Evolutionary conservation across 1,140 invertebrate species (phyloP), one percentile per base, ranked within the genome.

Genomic region (Drosophila lacteicornis): DNA sequence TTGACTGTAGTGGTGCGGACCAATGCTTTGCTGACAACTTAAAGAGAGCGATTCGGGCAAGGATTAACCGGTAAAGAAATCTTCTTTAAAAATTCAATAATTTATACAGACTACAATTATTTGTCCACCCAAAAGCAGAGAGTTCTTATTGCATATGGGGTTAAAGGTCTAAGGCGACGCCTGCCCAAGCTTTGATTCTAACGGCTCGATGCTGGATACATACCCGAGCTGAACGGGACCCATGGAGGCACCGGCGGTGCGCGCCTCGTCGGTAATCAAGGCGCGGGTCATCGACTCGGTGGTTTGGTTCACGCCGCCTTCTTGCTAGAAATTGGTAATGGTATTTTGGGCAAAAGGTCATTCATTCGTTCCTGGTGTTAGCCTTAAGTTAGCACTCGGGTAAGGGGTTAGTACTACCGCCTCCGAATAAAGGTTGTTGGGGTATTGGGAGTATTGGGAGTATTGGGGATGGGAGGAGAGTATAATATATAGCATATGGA

Each of bases 201-300:
- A 38, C 51, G 36, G 22, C 59, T 57, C 47, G 17, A 30, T 43
- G 42, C 50, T 61, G 55, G 66, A 94, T 96, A 97, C 96, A 94
- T 97, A 98, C 97, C 97, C 97, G 93, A 98, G 95, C 94, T 98
- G 97, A 92, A 97, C 96, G 93, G 97, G 96, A 94, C 96, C 97
- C 93, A 96, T 94, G 91, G 94, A 94, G 94, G 96, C 96, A 94
- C 95, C 95, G 92, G 95, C 95, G 92, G 95, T 95, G 93, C 96
- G 96, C 94, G 96, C 95, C 94, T 97, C 96, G 94, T 97, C 97
- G 94, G 96, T 97, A 94, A 97, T 97, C 94, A 97, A 95, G 94
- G 97, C 96, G 93, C 96, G 95, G 93, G 96, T 97, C 96, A 97
- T 97, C 94, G 96, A 97, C 94, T 97, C 97, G 93, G 96, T 96